Evolutionary conservation across 64 coral and sea anemone species (phyloP).

Genomic region (Stichodactyla mertensii): DNA sequence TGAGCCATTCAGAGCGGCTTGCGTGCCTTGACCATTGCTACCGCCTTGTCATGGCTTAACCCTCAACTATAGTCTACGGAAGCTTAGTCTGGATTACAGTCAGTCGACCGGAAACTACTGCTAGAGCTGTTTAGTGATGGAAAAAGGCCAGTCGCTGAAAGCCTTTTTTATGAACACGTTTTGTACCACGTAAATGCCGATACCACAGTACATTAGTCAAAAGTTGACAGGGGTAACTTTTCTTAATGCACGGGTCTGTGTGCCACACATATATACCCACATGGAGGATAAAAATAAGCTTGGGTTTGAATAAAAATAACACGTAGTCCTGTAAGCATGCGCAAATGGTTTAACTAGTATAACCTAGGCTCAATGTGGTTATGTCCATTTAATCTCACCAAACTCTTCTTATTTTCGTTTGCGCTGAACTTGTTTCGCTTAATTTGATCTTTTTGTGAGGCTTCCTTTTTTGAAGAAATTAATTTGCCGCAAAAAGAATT

Average conservation of each 20-base stretch:
- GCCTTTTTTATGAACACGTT: background rate
- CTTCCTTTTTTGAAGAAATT: background rate
- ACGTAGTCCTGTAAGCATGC: background rate
- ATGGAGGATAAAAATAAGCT: background rate
- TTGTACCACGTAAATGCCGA: background rate
- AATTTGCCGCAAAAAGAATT: background rate
- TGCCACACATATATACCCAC: background rate
- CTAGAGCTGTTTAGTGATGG: background rate
- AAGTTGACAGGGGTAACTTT: background rate
- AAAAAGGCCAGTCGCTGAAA: background rate
- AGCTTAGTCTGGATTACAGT: conserved; percentile 7
- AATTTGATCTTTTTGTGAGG: background rate
- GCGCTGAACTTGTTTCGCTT: background rate
- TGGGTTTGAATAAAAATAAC: background rate
- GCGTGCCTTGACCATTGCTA: background rate
- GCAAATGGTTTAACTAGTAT: background rate
- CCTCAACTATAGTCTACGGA: background rate
- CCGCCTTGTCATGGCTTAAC: background rate
- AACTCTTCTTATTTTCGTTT: background rate
- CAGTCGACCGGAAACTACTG: background rate
- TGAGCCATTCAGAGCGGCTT: background rate
- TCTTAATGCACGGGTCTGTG: too few relatives aligned
- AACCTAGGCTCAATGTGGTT: background rate
- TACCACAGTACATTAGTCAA: background rate
- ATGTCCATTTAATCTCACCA: conserved; percentile 2